phyloP scores from a whole-genome alignment of 2,113 vertebrate genomes.

The Zingel zingel region DNA sequence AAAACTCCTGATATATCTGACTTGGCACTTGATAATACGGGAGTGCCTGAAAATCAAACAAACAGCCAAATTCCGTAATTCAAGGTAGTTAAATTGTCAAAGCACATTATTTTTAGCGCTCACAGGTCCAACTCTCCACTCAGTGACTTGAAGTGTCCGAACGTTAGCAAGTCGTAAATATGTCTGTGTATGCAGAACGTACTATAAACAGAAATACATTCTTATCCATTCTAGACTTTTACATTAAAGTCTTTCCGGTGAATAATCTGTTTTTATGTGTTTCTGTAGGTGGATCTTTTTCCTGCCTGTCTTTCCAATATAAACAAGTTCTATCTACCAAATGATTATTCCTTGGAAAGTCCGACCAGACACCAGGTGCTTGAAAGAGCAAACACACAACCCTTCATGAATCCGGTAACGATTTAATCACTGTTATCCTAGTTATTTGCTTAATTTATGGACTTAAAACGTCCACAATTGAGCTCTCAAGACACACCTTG shows the following conservation, averaged over 20 bases:
- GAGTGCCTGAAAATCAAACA: too few species aligned
- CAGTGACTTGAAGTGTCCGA: not conserved
- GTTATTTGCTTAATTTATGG: constrained; percentile 38
- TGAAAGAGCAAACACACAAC: not conserved
- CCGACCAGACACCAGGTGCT: constrained; percentile 42
- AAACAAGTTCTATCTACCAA: constrained; percentile 27
- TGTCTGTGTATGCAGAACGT: not conserved
- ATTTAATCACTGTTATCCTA: constrained; percentile 27
- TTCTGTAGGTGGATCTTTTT: constrained; percentile 9
- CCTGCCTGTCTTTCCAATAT: constrained; percentile 16
- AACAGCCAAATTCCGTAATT: not conserved
- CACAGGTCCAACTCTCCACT: not conserved
- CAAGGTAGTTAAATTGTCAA: not conserved
- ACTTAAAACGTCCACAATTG: constrained; percentile 14
- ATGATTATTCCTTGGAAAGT: constrained; percentile 41
- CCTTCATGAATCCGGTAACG: constrained; percentile 23
- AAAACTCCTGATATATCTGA: not conserved
- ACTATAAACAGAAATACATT: not conserved
- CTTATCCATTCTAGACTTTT: not conserved
- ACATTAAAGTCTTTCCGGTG: not conserved
- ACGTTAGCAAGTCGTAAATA: not conserved
- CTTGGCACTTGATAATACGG: not conserved
- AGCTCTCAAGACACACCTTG: constrained; percentile 32
- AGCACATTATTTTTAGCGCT: not conserved
- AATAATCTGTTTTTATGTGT: constrained; percentile 17